Conservation (phyloP, 2,797 vertebrate genomes). For the Rhynchonycteris naso region DNA sequence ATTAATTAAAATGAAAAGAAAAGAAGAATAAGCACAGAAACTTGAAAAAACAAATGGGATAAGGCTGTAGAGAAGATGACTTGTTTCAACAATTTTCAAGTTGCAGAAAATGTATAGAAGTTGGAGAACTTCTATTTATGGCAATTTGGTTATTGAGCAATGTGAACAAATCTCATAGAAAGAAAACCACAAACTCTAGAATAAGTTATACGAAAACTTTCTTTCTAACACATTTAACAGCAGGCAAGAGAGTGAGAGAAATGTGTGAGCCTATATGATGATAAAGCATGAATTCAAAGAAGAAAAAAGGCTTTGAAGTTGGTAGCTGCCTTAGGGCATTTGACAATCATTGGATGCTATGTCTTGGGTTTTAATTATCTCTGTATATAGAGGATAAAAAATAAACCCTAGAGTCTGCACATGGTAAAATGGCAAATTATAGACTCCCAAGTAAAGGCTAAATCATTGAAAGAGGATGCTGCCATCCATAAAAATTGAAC, state of each 20-base stretch:
- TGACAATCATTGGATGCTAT: conserved; percentile 11
- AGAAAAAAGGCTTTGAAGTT: conserved; percentile 58
- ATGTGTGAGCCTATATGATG: background rate
- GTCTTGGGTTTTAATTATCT: conserved; percentile 53
- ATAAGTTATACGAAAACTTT: conserved; percentile 16
- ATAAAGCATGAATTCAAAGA: conserved; percentile 54
- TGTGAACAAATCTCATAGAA: background rate
- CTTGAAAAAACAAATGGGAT: background rate
- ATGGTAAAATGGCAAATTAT: background rate
- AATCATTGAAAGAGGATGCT: background rate
- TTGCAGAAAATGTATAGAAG: background rate
- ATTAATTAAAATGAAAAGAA: background rate
- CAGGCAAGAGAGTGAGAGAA: background rate
- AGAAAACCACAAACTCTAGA: background rate
- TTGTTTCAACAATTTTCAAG: background rate
- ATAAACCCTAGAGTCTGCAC: background rate
- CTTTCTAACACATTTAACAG: conserved; percentile 43
- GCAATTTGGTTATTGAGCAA: background rate
- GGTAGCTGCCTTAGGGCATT: background rate
- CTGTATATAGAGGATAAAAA: background rate
- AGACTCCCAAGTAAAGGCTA: background rate
- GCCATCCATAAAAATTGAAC: background rate
- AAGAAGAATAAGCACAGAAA: background rate
- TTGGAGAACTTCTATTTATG: background rate
- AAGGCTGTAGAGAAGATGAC: background rate